Evolutionary conservation across 2,113 vertebrate species (phyloP).

Genomic region (Gracilinanus agilis): DNA sequence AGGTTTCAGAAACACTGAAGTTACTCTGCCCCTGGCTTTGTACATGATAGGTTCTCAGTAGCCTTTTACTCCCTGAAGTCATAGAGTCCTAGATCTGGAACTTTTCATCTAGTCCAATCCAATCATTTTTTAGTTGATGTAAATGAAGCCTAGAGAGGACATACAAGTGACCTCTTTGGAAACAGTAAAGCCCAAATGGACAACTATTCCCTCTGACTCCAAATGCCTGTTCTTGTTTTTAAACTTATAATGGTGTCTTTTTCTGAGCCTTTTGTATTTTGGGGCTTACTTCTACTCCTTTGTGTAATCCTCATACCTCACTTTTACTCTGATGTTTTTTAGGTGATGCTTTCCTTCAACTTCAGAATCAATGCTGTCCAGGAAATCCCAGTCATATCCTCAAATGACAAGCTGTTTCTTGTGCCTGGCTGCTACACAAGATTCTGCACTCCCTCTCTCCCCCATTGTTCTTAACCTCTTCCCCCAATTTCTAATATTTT

Average conservation of each 20-base stretch:
- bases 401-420: neutral
- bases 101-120: neutral
- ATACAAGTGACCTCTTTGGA: neutral
- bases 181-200: neutral
- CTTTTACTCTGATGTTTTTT: neutral
- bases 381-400: neutral
- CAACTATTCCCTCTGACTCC: neutral
- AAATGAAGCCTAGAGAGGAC: neutral
- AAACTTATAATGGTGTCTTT: neutral
- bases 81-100: neutral
- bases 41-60: neutral
- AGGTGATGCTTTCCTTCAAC: neutral
- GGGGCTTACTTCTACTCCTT: neutral
- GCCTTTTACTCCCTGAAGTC: neutral
- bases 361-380: neutral
- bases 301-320: neutral
- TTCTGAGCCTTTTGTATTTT: neutral
- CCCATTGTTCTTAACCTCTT: neutral
- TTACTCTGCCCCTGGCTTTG: neutral
- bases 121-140: neutral
- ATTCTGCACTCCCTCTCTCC: neutral
- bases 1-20: neutral
- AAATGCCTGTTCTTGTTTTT: neutral
- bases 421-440: neutral
- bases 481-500: neutral